phyloP scores from a whole-genome alignment of 2,113 vertebrate species.

The Heterotis niloticus region DNA sequence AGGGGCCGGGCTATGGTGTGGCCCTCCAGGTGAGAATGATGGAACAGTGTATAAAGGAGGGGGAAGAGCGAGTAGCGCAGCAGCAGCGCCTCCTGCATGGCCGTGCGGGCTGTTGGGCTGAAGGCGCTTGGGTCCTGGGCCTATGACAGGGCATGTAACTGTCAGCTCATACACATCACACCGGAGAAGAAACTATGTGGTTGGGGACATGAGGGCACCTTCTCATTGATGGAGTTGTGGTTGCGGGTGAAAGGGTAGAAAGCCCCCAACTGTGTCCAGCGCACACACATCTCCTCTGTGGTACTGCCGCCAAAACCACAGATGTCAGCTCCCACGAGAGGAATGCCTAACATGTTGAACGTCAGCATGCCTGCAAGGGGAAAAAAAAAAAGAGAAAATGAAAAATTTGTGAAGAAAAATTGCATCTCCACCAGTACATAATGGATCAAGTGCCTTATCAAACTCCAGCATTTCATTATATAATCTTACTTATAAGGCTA shows the following conservation, averaged over 20 bases:
- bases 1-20: constrained; percentile 74
- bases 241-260: constrained; percentile 87
- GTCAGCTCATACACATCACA: background rate
- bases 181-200: background rate
- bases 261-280: constrained; percentile 81
- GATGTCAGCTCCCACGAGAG: constrained; percentile 74
- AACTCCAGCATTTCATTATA: too few relatives aligned
- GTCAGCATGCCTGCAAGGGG: constrained; percentile 70
- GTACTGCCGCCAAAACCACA: constrained; percentile 74
- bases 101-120: constrained; percentile 58
- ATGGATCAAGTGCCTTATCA: too few relatives aligned
- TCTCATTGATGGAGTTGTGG: constrained; percentile 67
- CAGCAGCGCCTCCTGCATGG: constrained; percentile 75
- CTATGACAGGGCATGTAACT: constrained; percentile 40
- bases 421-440: too few relatives aligned
- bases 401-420: too few relatives aligned
- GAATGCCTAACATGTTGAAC: constrained; percentile 80
- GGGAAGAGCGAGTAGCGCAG: constrained; percentile 80
- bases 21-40: constrained; percentile 70
- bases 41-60: constrained; percentile 81
- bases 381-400: background rate
- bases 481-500: too few relatives aligned
- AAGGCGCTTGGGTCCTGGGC: constrained; percentile 76
- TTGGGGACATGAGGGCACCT: constrained; percentile 48
- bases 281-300: constrained; percentile 76